Evolutionary conservation across 2,113 vertebrate genomes (phyloP).

Genomic region (Oophaga pumilio): DNA sequence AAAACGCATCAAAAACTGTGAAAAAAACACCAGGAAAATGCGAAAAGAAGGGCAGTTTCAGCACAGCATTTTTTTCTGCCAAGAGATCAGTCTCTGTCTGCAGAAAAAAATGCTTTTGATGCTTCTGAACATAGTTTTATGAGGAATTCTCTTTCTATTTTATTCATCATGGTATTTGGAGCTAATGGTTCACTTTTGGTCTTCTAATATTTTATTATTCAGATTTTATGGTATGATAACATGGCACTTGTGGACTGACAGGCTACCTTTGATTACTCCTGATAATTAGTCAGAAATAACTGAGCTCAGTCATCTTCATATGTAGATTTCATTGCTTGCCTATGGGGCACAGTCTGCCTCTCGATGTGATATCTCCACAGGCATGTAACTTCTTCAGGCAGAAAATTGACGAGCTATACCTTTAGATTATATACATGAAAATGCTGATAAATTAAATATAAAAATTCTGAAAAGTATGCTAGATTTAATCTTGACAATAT

Average conservation of each 20-base stretch:
- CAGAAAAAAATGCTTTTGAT: too few species aligned
- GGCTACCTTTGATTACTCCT: neutral
- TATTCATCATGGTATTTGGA: too few species aligned
- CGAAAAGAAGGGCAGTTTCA: too few species aligned
- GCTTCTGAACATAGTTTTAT: too few species aligned
- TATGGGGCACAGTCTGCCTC: neutral
- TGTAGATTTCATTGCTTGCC: constrained; percentile 9
- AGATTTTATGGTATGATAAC: neutral
- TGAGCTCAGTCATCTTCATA: neutral
- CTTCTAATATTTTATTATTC: too few species aligned
- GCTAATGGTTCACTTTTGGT: too few species aligned
- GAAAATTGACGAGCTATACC: neutral
- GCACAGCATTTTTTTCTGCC: too few species aligned
- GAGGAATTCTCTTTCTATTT: too few species aligned
- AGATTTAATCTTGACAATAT: neutral
- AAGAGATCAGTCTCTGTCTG: too few species aligned
- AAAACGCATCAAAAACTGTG: too few species aligned
- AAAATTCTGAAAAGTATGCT: neutral
- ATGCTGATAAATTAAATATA: neutral
- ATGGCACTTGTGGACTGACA: neutral
- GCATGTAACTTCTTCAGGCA: neutral
- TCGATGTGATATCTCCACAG: neutral
- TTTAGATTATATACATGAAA: neutral
- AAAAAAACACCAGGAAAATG: too few species aligned
- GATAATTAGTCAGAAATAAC: neutral